These are phyloP conservation scores for Heteronetta atricapilla DNA, from an alignment of 2,113 vertebrate genomes.

Conservation along the genomic window DNA sequence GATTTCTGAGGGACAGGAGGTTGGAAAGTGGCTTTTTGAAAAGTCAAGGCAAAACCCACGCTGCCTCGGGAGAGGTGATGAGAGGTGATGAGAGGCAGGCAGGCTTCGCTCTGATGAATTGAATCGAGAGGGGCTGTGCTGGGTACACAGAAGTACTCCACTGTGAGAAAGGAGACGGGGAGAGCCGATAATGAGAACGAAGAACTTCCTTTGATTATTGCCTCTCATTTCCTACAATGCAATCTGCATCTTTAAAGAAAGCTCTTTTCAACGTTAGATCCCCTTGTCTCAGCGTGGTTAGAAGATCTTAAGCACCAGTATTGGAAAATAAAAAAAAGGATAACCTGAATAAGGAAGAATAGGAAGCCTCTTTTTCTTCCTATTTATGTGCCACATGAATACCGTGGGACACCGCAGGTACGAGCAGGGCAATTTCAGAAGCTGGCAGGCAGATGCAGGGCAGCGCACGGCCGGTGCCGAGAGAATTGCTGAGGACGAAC, in stretches of 20 bases:
- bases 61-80: not conserved
- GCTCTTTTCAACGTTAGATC: not conserved
- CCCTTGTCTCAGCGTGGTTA: not conserved
- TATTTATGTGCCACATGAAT: not conserved
- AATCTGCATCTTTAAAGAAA: slow-evolving; percentile 44
- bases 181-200: slow-evolving; percentile 56
- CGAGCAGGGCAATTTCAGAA: not conserved
- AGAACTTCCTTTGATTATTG: slow-evolving; percentile 57
- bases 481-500: not conserved
- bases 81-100: not conserved
- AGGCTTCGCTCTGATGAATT: slow-evolving; percentile 22
- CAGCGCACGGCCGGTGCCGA: not conserved
- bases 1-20: slow-evolving; percentile 15
- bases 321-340: not conserved
- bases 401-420: not conserved
- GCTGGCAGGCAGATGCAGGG: not conserved
- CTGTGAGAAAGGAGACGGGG: not conserved
- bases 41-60: slow-evolving; percentile 5
- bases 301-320: not conserved
- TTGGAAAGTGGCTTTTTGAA: slow-evolving; percentile 19
- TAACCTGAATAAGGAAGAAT: not conserved
- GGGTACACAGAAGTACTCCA: not conserved
- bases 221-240: slow-evolving; percentile 43
- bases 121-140: slow-evolving; percentile 44
- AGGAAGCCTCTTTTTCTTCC: not conserved